phyloP scores from a whole-genome alignment of 2,113 vertebrate genomes.

The Cromileptes altivelis region DNA sequence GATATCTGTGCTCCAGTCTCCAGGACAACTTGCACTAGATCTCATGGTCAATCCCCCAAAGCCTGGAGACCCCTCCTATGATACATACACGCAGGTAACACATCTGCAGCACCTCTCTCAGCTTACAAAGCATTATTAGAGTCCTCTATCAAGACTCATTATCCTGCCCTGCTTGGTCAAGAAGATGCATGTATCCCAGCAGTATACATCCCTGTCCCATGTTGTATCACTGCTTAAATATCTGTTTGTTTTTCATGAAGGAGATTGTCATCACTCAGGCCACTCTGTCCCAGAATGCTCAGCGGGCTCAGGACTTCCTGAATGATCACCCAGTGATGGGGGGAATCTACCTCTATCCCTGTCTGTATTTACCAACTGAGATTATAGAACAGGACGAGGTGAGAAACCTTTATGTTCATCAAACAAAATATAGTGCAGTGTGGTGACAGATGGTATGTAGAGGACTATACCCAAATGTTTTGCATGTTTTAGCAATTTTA shows the following conservation, averaged over 20 bases:
- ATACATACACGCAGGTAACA: conserved; percentile 58
- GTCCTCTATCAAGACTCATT: background rate
- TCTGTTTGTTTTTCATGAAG: conserved; percentile 30
- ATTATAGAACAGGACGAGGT: conserved; percentile 66
- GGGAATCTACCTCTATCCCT: conserved; percentile 72
- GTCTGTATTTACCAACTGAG: conserved; percentile 54
- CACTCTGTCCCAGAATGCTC: conserved; percentile 69
- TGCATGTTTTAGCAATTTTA: no score
- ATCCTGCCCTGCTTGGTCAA: background rate
- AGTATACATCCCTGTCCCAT: background rate
- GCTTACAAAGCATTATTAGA: background rate
- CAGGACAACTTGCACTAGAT: conserved; percentile 78
- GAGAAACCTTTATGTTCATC: background rate
- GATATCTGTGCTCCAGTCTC: conserved; percentile 65
- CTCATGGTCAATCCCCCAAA: conserved; percentile 70
- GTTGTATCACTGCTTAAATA: background rate
- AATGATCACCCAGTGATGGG: conserved; percentile 57
- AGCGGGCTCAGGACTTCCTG: conserved; percentile 53
- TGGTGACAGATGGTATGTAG: background rate
- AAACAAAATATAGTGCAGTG: background rate
- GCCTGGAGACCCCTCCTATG: conserved; percentile 71
- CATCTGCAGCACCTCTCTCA: background rate
- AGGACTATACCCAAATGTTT: background rate
- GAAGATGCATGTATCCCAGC: background rate
- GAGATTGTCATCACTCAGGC: conserved; percentile 49